phyloP scores from a whole-genome alignment of 2,888 invertebrate genomes.

The Melipona bicolor region DNA sequence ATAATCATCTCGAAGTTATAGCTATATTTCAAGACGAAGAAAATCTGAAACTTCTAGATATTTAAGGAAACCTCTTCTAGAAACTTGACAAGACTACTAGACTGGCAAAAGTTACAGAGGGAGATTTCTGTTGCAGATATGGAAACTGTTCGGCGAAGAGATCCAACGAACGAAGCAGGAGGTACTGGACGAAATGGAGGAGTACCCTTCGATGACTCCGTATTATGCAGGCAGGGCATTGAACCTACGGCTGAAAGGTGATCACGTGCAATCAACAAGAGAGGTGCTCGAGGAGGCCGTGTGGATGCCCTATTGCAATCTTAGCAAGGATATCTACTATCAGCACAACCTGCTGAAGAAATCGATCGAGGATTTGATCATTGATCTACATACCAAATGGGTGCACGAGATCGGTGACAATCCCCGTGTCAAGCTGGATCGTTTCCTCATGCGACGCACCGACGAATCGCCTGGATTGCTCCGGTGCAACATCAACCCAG shows the following conservation, averaged over 20 bases:
- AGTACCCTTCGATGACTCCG: constrained; percentile 89
- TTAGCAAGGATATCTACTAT: constrained; percentile 90
- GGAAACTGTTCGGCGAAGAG: constrained; percentile 91
- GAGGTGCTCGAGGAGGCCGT: constrained; percentile 89
- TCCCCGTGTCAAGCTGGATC: constrained; percentile 87
- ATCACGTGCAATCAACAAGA: constrained; percentile 87
- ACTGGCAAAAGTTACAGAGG: no score
- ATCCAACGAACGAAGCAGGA: constrained; percentile 90
- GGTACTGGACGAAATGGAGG: constrained; percentile 86
- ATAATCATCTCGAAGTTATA: no score
- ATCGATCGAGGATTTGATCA: constrained; percentile 86
- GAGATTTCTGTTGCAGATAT: constrained; percentile 85
- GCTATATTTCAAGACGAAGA: no score
- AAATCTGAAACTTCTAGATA: no score
- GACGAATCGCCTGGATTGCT: constrained; percentile 86
- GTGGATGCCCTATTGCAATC: constrained; percentile 91
- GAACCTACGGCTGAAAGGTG: constrained; percentile 88
- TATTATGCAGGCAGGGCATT: constrained; percentile 90
- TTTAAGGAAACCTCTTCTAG: no score
- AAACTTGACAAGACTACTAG: no score
- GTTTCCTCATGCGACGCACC: constrained; percentile 90
- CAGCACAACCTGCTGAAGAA: constrained; percentile 88
- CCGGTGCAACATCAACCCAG: constrained; percentile 92
- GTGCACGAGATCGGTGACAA: constrained; percentile 87
- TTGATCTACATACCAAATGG: constrained; percentile 86